These are phyloP conservation scores for Sarcophaga variegata DNA, from an alignment of 2,888 invertebrate species.

Conservation along the genomic window DNA sequence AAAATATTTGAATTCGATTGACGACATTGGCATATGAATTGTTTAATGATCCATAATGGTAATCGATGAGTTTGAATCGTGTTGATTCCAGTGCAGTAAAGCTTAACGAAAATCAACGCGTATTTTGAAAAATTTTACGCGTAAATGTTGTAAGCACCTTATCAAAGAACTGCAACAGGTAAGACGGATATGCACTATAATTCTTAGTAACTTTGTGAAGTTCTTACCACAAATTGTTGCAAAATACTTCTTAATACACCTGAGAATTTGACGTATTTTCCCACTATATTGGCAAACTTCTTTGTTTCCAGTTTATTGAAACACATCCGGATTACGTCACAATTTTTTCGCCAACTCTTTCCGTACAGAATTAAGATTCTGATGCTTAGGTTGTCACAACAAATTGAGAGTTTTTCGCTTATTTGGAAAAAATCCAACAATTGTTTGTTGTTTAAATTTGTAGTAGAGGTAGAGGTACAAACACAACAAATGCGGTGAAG, in stretches of 20 bases:
- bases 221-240: background rate
- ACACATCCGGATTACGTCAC: no score
- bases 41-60: conserved; percentile 54
- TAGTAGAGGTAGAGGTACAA: no score
- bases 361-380: no score
- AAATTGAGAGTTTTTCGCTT: no score
- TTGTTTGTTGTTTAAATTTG: no score
- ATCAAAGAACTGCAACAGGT: background rate
- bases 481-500: no score
- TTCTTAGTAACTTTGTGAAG: background rate
- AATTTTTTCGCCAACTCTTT: no score
- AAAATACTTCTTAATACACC: background rate
- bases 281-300: background rate
- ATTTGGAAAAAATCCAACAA: no score
- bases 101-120: conserved; percentile 34
- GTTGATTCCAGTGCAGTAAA: conserved; percentile 11
- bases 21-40: background rate
- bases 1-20: background rate
- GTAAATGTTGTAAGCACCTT: background rate
- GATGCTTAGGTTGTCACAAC: no score
- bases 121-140: no score
- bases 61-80: conserved; percentile 64
- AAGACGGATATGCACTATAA: background rate
- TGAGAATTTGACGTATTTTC: background rate
- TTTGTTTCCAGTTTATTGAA: background rate